These are phyloP conservation scores for Andrena cerasifolii DNA, from an alignment of 1,140 invertebrate species.

Conservation along the genomic window DNA sequence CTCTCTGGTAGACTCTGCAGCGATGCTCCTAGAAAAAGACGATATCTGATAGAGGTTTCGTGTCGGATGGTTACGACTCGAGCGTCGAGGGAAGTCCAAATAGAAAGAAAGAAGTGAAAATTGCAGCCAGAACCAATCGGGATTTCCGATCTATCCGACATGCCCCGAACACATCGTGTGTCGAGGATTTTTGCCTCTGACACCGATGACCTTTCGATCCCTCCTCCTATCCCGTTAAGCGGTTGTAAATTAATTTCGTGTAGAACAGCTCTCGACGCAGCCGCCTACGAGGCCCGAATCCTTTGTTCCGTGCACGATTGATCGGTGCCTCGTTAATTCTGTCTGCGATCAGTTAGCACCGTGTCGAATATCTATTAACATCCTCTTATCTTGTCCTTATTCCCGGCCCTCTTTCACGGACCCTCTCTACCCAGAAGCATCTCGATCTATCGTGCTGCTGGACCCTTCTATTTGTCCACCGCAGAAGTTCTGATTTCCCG, in stretches of 20 bases:
- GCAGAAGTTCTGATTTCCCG: too few species aligned
- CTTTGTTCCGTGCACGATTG: constrained; percentile 38
- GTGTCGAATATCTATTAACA: constrained; percentile 31
- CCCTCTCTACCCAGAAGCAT: constrained; percentile 10
- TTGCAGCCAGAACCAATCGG: neutral
- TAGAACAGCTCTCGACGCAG: constrained; percentile 17
- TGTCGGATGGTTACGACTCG: too few species aligned
- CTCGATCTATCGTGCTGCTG: neutral
- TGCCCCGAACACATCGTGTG: neutral
- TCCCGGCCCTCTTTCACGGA: neutral
- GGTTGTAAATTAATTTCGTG: constrained; percentile 46
- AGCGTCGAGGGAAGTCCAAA: neutral
- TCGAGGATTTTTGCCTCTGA: neutral
- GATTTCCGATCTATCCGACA: neutral
- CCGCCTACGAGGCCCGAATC: constrained; percentile 37
- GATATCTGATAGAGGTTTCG: neutral
- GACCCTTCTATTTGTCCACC: too few species aligned
- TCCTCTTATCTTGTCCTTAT: neutral
- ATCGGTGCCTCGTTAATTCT: constrained; percentile 22
- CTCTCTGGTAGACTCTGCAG: neutral
- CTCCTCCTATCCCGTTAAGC: constrained; percentile 33
- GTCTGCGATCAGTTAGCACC: constrained; percentile 8
- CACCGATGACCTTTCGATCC: constrained; percentile 37
- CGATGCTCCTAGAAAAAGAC: neutral
- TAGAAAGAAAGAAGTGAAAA: neutral